Evolutionary conservation across 1,140 invertebrate species (phyloP).

Genomic region (Procambarus clarkii): DNA sequence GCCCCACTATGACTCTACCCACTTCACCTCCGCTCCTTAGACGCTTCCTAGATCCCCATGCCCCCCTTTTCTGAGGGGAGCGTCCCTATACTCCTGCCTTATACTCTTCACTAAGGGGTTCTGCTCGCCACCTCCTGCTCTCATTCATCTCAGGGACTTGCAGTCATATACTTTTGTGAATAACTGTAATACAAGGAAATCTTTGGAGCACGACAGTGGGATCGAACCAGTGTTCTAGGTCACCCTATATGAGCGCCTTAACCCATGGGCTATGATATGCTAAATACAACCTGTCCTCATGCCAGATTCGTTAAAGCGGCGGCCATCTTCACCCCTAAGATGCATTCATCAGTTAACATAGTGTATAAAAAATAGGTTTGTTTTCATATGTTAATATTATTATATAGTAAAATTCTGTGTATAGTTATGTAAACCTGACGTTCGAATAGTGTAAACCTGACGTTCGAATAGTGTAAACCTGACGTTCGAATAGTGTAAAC

Average conservation of each 20-base stretch:
- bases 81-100: not conserved
- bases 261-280: not conserved
- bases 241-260: not conserved
- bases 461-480: too few species aligned
- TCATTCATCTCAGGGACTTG: not conserved
- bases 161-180: not conserved
- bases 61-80: conserved; percentile 43
- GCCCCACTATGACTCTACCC: not conserved
- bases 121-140: not conserved
- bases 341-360: too few species aligned
- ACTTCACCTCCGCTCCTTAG: conserved; percentile 45
- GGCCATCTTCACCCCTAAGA: not conserved
- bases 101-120: not conserved
- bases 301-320: too few species aligned
- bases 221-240: not conserved
- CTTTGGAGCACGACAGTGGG: too few species aligned
- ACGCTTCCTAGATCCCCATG: conserved; percentile 54
- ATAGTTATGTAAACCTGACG: too few species aligned
- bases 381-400: too few species aligned
- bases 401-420: too few species aligned
- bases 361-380: too few species aligned
- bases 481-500: too few species aligned
- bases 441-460: too few species aligned
- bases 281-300: not conserved
- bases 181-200: not conserved